Base-by-base conservation (phyloP, 2,888 invertebrate genomes). In the Sinodicranocentrus sp. region DNA sequence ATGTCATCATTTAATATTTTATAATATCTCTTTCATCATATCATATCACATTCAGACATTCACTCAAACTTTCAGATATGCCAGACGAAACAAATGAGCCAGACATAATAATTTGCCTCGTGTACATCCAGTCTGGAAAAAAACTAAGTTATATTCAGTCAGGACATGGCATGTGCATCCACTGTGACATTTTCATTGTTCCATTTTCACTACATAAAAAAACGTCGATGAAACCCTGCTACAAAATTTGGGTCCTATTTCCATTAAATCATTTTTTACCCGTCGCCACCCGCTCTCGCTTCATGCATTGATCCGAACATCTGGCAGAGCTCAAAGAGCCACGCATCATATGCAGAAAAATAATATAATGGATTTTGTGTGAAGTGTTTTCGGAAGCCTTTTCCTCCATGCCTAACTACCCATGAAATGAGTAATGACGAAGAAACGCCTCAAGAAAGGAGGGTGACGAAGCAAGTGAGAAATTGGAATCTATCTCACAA, bases 401-500 rank as follows among this genome's bases (percentile, higher is more conserved):
- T 77, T 57, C n/a, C n/a, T n/a, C 76, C 33, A 25, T 44, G 67
- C 65, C 57, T 77, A 77, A 77, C 76, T 52, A 77, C 76, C 76
- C 76, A 77, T 77, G 76, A 77, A 77, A 77, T 77, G 76, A 77
- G 67, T 77, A 77, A 77, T 77, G 76, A 77, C 76, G 76, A 77
- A 67, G 76, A 77, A 77, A 77, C 76, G 76, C 76, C 67, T 77
- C 39, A 67, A 77, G 76, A 77, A 48, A 67, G 67, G 76, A 76
- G 67, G 76, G 76, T 77, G 76, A 77, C 76, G 76, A 77, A 77
- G 67, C 33, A 77, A 48, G 25, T 61, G 39, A 57, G 26, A 43
- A 28, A 75, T 44, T 48, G 48, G 10, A 48, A 59, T 39, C 67
- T 26, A 17, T 23, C 8, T 65, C 33, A 65, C 25, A 2, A 61